These are phyloP conservation scores for Aptenodytes forsteri DNA, from an alignment of 2,113 vertebrate species.

Conservation along the genomic window DNA sequence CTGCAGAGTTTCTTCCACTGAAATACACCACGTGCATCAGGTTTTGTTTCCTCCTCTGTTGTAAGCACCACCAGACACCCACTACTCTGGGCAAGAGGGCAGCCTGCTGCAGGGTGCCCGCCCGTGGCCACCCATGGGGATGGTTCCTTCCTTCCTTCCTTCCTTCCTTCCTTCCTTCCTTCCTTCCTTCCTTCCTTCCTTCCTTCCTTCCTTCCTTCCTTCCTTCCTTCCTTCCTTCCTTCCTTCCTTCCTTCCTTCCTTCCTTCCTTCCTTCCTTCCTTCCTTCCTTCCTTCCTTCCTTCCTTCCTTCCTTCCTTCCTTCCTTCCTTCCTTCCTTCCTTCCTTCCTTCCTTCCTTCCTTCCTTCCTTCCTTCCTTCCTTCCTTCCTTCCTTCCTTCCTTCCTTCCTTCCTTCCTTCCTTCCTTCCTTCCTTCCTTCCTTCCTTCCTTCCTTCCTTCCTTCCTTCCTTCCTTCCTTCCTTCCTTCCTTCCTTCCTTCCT, in stretches of 20 bases:
- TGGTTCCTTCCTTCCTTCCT: background rate
- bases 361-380: too few relatives aligned
- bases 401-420: background rate
- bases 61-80: background rate
- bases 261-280: background rate
- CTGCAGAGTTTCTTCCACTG: background rate
- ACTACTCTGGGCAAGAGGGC: background rate
- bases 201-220: background rate
- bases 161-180: background rate
- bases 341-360: background rate
- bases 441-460: background rate
- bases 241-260: too few relatives aligned
- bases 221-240: too few relatives aligned
- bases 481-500: background rate
- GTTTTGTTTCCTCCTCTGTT: background rate
- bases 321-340: background rate
- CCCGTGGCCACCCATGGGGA: too few relatives aligned
- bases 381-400: background rate
- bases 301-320: background rate
- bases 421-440: background rate
- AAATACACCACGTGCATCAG: accelerated
- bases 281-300: background rate
- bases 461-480: background rate
- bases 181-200: background rate
- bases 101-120: background rate